Evolutionary conservation across 2,888 invertebrate species (phyloP).

Genomic region (Oligia strigilis): DNA sequence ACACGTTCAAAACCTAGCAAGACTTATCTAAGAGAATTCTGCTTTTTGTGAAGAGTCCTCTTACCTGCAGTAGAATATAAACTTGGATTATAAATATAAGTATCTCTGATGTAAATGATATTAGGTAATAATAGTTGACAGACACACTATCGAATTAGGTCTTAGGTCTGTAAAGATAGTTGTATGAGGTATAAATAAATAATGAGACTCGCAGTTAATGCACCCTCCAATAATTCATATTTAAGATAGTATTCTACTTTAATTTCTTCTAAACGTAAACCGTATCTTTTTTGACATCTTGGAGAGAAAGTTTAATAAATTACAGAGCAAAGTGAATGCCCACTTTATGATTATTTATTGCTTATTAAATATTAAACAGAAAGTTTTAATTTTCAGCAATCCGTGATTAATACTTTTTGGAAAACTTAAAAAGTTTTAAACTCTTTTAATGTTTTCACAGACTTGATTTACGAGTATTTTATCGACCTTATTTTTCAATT

Average conservation of each 20-base stretch:
- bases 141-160: background rate
- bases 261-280: conserved; percentile 15
- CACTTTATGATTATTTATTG: conserved; percentile 29
- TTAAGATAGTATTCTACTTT: background rate
- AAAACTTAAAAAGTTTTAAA: conserved; percentile 33
- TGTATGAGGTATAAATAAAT: background rate
- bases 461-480: conserved; percentile 27
- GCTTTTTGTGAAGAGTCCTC: background rate
- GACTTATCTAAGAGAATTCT: background rate
- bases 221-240: background rate
- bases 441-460: background rate
- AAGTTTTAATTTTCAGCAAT: conserved; percentile 32
- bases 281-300: conserved; percentile 9
- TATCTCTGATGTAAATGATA: background rate
- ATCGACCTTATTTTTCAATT: background rate
- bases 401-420: conserved; percentile 15
- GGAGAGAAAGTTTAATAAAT: conserved; percentile 26
- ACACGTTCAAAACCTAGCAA: background rate
- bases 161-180: background rate
- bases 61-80: background rate
- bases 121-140: background rate
- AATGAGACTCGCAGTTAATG: background rate
- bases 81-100: background rate
- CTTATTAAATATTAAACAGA: conserved; percentile 32
- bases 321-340: conserved; percentile 4